Percentiles rank a stretch among this genome's conserved stretches.
Evolutionary conservation across 92 coral and sea anemone species (phyloP).

Genomic region (Paragorgia papillata): DNA sequence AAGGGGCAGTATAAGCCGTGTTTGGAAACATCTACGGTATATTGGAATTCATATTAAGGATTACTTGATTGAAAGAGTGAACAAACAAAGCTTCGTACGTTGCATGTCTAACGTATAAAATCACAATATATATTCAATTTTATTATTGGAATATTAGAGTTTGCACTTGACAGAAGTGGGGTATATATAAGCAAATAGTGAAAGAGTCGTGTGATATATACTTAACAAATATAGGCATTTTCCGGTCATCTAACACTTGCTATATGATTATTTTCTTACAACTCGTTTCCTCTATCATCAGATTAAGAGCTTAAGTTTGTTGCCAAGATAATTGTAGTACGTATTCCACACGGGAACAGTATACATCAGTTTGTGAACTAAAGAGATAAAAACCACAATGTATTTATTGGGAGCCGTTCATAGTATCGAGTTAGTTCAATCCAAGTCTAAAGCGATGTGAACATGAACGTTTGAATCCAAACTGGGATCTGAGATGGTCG

Average conservation of each 20-base stretch:
- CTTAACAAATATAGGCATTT: background rate
- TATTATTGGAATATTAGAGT: too few relatives aligned
- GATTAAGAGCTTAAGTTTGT: background rate
- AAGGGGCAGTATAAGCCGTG: conserved; percentile 26
- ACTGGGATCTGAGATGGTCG: too few relatives aligned
- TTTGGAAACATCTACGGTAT: conserved; percentile 32
- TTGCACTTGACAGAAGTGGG: background rate
- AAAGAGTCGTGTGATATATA: background rate
- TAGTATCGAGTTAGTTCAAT: too few relatives aligned
- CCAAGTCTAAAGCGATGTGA: too few relatives aligned
- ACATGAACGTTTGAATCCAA: too few relatives aligned
- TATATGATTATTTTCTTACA: conserved; percentile 8
- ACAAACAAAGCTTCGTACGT: conserved; percentile 1
- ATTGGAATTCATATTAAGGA: conserved; percentile 35
- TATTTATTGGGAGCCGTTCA: too few relatives aligned
- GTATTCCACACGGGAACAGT: background rate
- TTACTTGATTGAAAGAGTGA: conserved; percentile 36
- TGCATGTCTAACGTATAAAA: too few relatives aligned
- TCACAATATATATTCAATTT: too few relatives aligned
- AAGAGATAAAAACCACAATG: too few relatives aligned
- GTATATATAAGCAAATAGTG: conserved; percentile 4
- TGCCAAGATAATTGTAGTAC: background rate
- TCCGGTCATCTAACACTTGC: conserved; percentile 2
- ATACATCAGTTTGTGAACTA: too few relatives aligned
- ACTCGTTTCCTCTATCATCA: background rate